These are phyloP conservation scores for Trimorus sp. DNA, from an alignment of 2,888 invertebrate genomes.

Conservation along the genomic window DNA sequence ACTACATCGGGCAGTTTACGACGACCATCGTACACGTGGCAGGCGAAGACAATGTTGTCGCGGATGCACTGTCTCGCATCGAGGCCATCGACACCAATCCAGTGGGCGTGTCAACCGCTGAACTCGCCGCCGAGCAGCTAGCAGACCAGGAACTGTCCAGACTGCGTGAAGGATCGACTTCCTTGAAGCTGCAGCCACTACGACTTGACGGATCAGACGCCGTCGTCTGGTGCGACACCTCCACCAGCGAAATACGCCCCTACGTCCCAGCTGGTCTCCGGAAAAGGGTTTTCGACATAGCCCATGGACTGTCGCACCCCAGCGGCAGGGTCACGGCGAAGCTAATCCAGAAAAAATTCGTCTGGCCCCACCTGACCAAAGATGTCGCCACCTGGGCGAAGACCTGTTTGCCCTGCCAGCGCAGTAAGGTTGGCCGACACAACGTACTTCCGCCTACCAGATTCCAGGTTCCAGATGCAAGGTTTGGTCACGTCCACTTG, in stretches of 20 bases:
- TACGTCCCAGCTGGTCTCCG: background rate
- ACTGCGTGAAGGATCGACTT: background rate
- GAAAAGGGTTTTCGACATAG: constrained; percentile 30
- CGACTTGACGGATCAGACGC: too few relatives aligned
- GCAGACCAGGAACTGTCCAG: constrained; percentile 3
- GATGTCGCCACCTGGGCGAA: constrained; percentile 70
- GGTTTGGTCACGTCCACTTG: too few relatives aligned
- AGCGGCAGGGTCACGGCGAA: constrained; percentile 30
- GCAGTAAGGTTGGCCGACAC: too few relatives aligned
- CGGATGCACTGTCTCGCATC: constrained; percentile 11
- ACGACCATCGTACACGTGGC: background rate
- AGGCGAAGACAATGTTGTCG: constrained; percentile 4
- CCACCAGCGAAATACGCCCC: background rate
- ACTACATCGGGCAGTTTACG: background rate
- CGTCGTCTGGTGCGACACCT: background rate
- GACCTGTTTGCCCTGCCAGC: constrained; percentile 12
- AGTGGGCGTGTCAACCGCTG: background rate
- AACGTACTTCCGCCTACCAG: too few relatives aligned
- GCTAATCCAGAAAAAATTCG: background rate
- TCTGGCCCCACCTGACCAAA: constrained; percentile 21
- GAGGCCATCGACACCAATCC: background rate
- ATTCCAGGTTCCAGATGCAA: constrained; percentile 72
- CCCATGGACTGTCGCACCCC: constrained; percentile 64
- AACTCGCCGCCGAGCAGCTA: background rate
- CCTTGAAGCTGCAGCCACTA: too few relatives aligned